phyloP scores from a whole-genome alignment of 2,888 invertebrate genomes.

The Pyralis farinalis region DNA sequence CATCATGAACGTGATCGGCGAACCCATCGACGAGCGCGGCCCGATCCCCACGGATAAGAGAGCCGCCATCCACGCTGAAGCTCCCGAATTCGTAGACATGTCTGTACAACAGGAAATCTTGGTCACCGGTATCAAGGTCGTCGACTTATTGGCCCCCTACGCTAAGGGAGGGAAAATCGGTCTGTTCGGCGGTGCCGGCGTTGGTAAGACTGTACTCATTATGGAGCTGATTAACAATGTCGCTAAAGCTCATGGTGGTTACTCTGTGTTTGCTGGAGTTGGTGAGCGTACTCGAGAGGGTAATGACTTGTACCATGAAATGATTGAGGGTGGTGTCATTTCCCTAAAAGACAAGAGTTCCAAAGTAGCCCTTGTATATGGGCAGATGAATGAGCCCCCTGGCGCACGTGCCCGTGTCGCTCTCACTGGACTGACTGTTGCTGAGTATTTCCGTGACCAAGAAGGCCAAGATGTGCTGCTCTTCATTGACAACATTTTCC shows the following conservation, averaged over 20 bases:
- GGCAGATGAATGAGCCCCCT: conserved; percentile 98
- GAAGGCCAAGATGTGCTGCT: conserved; percentile 97
- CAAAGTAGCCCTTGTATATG: conserved; percentile 96
- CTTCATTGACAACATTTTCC: conserved; percentile 98
- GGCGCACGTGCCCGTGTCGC: conserved; percentile 97
- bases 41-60: conserved; percentile 89
- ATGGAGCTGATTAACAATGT: conserved; percentile 99
- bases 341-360: conserved; percentile 93
- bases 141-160: conserved; percentile 95
- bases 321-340: conserved; percentile 97
- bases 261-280: conserved; percentile 97
- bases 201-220: conserved; percentile 97
- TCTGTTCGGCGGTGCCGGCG: conserved; percentile 96
- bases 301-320: conserved; percentile 97
- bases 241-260: conserved; percentile 97
- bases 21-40: conserved; percentile 94
- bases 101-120: conserved; percentile 94
- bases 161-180: conserved; percentile 98
- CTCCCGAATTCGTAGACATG: conserved; percentile 95
- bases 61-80: conserved; percentile 93
- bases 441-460: conserved; percentile 96
- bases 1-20: conserved; percentile 96
- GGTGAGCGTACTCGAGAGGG: conserved; percentile 98
- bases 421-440: conserved; percentile 94
- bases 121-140: conserved; percentile 96